phyloP scores from a whole-genome alignment of 1,140 invertebrate genomes.

The Dreissena polymorpha region DNA sequence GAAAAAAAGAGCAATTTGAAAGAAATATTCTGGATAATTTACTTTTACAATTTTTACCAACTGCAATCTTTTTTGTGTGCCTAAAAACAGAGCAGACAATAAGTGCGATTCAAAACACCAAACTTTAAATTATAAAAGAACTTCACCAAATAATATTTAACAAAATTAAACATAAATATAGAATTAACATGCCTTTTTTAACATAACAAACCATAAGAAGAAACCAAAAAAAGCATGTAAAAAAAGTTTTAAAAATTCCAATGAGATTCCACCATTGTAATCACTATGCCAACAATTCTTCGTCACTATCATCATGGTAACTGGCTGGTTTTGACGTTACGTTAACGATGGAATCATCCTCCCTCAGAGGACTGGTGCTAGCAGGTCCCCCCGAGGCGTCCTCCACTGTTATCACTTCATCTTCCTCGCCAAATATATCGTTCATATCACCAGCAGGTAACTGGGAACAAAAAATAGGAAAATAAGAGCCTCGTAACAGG shows the following conservation, averaged over 20 bases:
- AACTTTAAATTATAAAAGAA: no score
- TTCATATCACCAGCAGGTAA: conserved; percentile 31
- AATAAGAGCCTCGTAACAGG: no score
- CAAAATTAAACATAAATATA: no score
- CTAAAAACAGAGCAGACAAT: no score
- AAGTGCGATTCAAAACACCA: no score
- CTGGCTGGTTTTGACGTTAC: conserved; percentile 15
- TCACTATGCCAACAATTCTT: conserved; percentile 50
- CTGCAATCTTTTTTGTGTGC: no score
- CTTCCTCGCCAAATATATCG: conserved; percentile 41
- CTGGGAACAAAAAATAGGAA: conserved; percentile 15
- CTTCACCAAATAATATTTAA: no score
- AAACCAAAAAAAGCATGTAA: neutral
- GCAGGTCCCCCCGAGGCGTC: conserved; percentile 11
- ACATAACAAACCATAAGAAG: no score
- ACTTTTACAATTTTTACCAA: no score
- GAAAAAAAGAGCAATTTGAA: no score
- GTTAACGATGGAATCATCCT: conserved; percentile 27
- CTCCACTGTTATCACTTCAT: conserved; percentile 36
- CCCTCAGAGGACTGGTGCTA: neutral
- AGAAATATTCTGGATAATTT: no score
- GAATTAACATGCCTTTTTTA: no score
- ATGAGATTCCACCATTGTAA: conserved; percentile 34
- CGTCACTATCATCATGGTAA: conserved; percentile 55
- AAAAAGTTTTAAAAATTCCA: neutral